These are phyloP conservation scores for Chydorus sphaericus DNA, from an alignment of 2,888 invertebrate species.

Conservation along the genomic window DNA sequence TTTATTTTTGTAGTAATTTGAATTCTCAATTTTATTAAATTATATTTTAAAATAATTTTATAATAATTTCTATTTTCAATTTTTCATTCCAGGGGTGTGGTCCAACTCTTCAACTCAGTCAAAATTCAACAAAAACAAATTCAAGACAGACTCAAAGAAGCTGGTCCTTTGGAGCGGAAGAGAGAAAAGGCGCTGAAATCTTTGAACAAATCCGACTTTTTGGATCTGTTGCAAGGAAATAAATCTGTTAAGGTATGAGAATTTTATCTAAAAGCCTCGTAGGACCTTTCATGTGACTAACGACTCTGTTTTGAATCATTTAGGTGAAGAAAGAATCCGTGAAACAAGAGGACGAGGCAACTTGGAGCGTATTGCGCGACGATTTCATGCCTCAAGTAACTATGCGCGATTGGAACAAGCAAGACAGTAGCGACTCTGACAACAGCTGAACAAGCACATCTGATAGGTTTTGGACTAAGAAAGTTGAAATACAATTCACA, in stretches of 20 bases:
- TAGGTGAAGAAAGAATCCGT: conserved; percentile 24
- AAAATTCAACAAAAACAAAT: conserved; percentile 66
- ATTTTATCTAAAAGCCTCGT: background rate
- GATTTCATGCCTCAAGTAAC: conserved; percentile 65
- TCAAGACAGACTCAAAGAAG: conserved; percentile 47
- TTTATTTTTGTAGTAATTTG: background rate
- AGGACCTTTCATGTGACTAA: background rate
- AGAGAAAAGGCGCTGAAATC: conserved; percentile 60
- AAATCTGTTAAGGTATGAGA: conserved; percentile 19
- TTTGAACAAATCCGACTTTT: conserved; percentile 57
- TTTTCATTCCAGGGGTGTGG: conserved; percentile 53
- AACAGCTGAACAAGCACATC: too few species aligned
- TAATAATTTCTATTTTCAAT: background rate
- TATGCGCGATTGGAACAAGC: conserved; percentile 81
- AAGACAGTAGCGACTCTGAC: conserved; percentile 38
- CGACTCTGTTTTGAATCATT: background rate
- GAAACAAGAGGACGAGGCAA: conserved; percentile 23
- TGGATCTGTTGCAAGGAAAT: conserved; percentile 59
- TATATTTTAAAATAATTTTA: background rate
- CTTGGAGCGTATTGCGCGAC: conserved; percentile 45
- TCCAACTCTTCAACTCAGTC: conserved; percentile 83
- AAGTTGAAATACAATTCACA: too few species aligned
- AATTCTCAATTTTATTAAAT: background rate
- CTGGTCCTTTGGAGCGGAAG: conserved; percentile 49
- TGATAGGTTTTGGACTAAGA: too few species aligned